phyloP scores from a whole-genome alignment of 2,888 invertebrate genomes.

The Polyommatus icarus region DNA sequence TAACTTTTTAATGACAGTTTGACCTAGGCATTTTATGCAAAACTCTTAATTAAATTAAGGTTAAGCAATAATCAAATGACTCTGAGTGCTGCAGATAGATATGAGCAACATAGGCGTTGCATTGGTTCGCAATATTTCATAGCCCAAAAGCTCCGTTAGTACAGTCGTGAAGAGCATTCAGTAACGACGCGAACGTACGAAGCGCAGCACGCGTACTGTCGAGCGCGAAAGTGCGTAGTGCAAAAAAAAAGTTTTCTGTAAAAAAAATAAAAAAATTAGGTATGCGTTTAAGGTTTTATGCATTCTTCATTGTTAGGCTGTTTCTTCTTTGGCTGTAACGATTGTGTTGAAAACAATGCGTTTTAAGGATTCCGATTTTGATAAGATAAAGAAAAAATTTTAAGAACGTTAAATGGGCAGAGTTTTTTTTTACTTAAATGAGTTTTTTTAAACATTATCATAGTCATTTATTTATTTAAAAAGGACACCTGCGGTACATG shows the following conservation, averaged over 20 bases:
- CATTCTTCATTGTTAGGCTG: neutral
- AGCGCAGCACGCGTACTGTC: constrained; percentile 1
- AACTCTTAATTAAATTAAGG: too few species aligned
- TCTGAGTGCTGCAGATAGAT: too few species aligned
- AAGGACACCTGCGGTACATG: too few species aligned
- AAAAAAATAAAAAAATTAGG: neutral
- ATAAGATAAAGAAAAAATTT: neutral
- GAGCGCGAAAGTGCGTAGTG: neutral
- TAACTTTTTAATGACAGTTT: too few species aligned
- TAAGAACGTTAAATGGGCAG: neutral
- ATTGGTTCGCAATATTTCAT: neutral
- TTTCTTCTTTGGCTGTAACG: neutral
- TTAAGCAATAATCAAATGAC: too few species aligned
- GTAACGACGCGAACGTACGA: neutral
- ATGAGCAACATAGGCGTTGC: neutral
- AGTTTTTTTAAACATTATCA: too few species aligned
- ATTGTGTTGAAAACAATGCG: neutral
- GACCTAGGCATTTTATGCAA: too few species aligned
- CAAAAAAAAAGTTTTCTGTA: neutral
- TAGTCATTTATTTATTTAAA: too few species aligned
- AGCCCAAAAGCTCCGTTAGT: constrained; percentile 7
- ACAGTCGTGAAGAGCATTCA: neutral
- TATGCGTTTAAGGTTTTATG: neutral
- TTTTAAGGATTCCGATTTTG: constrained; percentile 4
- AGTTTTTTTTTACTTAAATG: neutral